Conservation (phyloP, 2,797 vertebrate genomes). For the Rhinella marina region DNA sequence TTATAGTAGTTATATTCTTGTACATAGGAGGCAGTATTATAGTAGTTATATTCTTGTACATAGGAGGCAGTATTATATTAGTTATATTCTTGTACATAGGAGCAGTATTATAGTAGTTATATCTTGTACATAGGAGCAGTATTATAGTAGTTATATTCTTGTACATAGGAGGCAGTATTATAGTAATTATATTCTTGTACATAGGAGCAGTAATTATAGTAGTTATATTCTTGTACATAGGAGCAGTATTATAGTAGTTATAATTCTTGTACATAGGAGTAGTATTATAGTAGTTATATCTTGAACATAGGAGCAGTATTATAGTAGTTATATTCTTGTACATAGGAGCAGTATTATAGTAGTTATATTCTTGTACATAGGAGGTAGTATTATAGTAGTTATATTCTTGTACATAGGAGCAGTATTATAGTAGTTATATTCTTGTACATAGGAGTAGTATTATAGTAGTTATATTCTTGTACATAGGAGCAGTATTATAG, state of each 20-base stretch:
- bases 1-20: conserved; percentile 20
- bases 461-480: conserved; percentile 6
- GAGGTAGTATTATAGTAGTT: conserved; percentile 5
- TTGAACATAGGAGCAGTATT: neutral
- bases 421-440: neutral
- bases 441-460: neutral
- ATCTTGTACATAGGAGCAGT: conserved; percentile 9
- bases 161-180: neutral
- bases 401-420: conserved; percentile 1
- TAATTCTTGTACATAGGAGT: neutral
- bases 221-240: neutral
- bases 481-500: neutral
- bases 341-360: conserved; percentile 1
- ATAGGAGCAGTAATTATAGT: neutral
- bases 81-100: conserved; percentile 19
- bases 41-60: conserved; percentile 12
- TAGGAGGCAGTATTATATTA: conserved; percentile 3
- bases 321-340: conserved; percentile 3
- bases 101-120: conserved; percentile 20
- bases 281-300: conserved; percentile 4
- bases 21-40: conserved; percentile 1
- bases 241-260: conserved; percentile 10
- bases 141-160: conserved; percentile 4
- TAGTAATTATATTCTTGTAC: neutral
- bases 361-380: conserved; percentile 1